Evolutionary conservation across 1,140 invertebrate species (phyloP).

Genomic region (Drusus annulatus): DNA sequence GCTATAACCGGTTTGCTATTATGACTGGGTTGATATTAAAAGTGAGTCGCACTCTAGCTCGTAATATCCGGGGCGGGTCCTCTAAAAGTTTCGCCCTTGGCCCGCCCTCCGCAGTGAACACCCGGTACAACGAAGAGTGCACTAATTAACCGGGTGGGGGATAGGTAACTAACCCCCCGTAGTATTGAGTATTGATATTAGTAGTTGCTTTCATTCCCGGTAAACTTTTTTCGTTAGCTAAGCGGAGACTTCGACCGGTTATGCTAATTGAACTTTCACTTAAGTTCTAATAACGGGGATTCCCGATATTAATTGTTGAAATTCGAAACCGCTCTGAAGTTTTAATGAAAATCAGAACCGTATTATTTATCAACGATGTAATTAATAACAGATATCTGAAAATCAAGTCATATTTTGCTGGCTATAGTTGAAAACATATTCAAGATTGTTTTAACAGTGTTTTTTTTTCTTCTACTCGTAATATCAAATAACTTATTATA

Average conservation of each 20-base stretch:
- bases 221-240: constrained; percentile 15
- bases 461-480: too few species aligned
- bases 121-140: neutral
- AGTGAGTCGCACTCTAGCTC: constrained; percentile 34
- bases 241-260: constrained; percentile 4
- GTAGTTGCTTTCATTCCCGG: neutral
- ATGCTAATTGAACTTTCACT: neutral
- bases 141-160: constrained; percentile 28
- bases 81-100: constrained; percentile 9
- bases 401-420: too few species aligned
- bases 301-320: neutral
- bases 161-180: neutral
- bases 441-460: too few species aligned
- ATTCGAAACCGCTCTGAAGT: too few species aligned
- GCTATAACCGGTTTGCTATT: constrained; percentile 11
- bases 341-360: too few species aligned
- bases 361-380: too few species aligned
- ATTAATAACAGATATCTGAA: too few species aligned
- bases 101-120: neutral
- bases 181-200: constrained; percentile 36
- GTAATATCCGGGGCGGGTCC: constrained; percentile 20
- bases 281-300: constrained; percentile 5
- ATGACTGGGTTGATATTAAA: constrained; percentile 33
- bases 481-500: too few species aligned
- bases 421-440: too few species aligned